Base-by-base conservation (phyloP, 2,888 invertebrate species). In the Helicoverpa assulta region DNA sequence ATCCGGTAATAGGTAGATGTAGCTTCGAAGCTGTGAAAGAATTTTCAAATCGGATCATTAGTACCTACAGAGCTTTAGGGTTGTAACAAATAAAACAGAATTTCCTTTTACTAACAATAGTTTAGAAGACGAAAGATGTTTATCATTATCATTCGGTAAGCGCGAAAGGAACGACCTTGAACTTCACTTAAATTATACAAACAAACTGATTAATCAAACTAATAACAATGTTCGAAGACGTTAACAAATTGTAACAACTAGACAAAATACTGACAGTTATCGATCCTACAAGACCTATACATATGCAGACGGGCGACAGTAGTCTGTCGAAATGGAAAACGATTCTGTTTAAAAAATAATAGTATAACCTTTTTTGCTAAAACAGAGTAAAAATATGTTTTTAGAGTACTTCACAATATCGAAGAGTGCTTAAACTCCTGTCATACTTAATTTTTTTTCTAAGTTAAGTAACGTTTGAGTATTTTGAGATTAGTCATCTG, bases 231-330 rank as follows among this genome's bases (percentile, higher is more conserved):
- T 53, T 62, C 56, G 51, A 71, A 73, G 76, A 72, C 76, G 50
- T 60, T 74, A 59, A 80, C 80, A 81, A 84, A 81, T 81, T 78
- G 71, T 70, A 60, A 62, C 74, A 79, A 80, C 72, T 68, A 79
- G 70, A 69, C 71, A 51, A 63, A 75, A 67, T 57, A 63, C 76
- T 51, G 75, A 53, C 58, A 55, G 63, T 0, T 56, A 75, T 57
- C 33, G 69, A 63, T 51, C 76, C 21, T 26, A 12, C 21, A 18
- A n/a, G 40, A 61, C 19, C 29, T 18, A 8, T 21, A 18, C n/a
- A 12, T 3, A n/a, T 3, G 6, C 29, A 73, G 73, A 78, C 73
- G 19, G 12, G 12, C 51, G 58, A 78, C 63, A 16, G 6, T 16
- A 26, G 4, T 18, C 16, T 18, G 5, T 5, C 3, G n/a, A n/a